Conservation (phyloP, 1,140 invertebrate species). For the Trialeurodes vaporariorum region DNA sequence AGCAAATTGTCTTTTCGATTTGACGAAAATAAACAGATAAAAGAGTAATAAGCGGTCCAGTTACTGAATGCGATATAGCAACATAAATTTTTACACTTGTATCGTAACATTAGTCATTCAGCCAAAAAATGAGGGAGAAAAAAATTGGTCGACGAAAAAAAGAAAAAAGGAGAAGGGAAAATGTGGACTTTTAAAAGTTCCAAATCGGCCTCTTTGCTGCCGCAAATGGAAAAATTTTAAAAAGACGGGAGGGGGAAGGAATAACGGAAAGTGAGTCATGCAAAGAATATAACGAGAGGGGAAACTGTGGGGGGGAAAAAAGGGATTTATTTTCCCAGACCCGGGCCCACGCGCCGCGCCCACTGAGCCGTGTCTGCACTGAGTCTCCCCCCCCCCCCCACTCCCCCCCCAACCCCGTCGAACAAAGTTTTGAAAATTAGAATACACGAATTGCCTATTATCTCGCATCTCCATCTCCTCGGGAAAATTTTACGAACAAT, state of each 20-base stretch:
- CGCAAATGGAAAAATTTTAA: background rate
- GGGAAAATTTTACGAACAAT: background rate
- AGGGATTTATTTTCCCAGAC: background rate
- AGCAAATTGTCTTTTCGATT: too few relatives aligned
- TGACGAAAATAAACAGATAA: too few relatives aligned
- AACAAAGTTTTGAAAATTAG: background rate
- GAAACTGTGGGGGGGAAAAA: background rate
- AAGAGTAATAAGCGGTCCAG: too few relatives aligned
- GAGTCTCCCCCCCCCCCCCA: too few relatives aligned
- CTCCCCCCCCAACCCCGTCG: background rate
- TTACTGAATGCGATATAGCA: too few relatives aligned
- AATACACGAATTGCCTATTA: background rate
- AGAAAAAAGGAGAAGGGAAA: background rate
- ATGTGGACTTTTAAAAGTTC: background rate
- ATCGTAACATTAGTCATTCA: too few relatives aligned
- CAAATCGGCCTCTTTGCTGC: background rate
- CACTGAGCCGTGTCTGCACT: background rate
- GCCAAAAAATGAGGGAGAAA: background rate
- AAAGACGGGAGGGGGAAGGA: background rate
- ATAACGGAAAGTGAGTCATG: background rate
- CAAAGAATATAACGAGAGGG: background rate
- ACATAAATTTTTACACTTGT: background rate
- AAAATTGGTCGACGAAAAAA: background rate
- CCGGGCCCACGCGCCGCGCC: too few relatives aligned
- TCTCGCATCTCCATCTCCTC: too few relatives aligned